phyloP scores from a whole-genome alignment of 2,888 invertebrate species.

The Microplitis deprimator region DNA sequence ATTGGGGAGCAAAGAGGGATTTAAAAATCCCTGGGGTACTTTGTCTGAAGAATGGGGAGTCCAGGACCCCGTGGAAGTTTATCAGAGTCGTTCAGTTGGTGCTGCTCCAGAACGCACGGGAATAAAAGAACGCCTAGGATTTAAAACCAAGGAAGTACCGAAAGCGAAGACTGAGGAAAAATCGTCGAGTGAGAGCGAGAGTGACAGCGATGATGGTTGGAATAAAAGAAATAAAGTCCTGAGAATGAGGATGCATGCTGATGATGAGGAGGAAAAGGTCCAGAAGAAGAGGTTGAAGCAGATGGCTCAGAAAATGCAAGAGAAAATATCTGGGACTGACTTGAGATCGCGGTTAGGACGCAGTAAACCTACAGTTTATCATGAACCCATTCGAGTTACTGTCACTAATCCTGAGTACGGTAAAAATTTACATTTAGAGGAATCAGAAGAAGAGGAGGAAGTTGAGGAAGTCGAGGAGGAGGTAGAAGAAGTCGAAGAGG shows the following conservation, averaged over 20 bases:
- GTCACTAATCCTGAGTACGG: slow-evolving; percentile 54
- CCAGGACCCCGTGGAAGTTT: slow-evolving; percentile 76
- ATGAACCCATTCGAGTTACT: slow-evolving; percentile 65
- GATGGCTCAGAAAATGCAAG: slow-evolving; percentile 52
- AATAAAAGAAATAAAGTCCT: slow-evolving; percentile 78
- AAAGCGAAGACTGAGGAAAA: background rate
- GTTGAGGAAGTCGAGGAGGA: slow-evolving; percentile 53
- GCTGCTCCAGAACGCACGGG: slow-evolving; percentile 46
- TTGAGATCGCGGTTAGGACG: slow-evolving; percentile 60
- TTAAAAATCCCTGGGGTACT: slow-evolving; percentile 83
- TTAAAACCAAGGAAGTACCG: slow-evolving; percentile 33
- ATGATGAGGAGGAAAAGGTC: slow-evolving; percentile 83
- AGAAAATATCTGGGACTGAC: slow-evolving; percentile 52
- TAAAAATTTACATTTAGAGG: slow-evolving; percentile 20
- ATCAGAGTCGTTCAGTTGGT: slow-evolving; percentile 57
- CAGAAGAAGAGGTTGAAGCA: slow-evolving; percentile 65
- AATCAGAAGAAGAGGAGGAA: background rate
- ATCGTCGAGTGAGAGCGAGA: slow-evolving; percentile 62
- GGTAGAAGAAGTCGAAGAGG: slow-evolving; percentile 45
- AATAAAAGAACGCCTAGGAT: slow-evolving; percentile 63
- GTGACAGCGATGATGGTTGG: slow-evolving; percentile 75
- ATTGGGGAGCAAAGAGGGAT: slow-evolving; percentile 44
- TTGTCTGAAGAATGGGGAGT: slow-evolving; percentile 81
- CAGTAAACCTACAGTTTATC: slow-evolving; percentile 51
- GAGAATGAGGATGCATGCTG: slow-evolving; percentile 91